A percentile compares a stretch with the other conserved stretches of the same genome.
These are phyloP conservation scores for Saguinus midas DNA, from an alignment of 2,113 vertebrate genomes.

Conservation along the genomic window DNA sequence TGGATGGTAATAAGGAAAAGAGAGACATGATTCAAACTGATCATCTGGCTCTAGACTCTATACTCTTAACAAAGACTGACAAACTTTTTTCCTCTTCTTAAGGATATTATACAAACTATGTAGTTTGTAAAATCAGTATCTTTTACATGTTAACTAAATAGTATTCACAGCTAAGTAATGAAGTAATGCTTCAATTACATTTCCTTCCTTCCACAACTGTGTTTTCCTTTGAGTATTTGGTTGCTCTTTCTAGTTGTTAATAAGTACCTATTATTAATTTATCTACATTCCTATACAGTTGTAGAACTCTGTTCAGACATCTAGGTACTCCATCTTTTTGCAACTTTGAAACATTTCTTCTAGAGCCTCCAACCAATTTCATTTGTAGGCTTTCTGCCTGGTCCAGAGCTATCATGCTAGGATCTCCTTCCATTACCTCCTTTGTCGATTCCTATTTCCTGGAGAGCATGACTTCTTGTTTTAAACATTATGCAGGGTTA, in stretches of 20 bases:
- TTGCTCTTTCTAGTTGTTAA: background rate
- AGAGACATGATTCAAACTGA: background rate
- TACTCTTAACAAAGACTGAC: background rate
- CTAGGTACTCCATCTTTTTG: background rate
- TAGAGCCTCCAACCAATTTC: background rate
- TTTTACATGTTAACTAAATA: background rate
- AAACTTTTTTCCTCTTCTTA: background rate
- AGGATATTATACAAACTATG: background rate
- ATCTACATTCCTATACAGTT: background rate
- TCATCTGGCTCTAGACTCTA: background rate
- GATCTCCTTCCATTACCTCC: background rate
- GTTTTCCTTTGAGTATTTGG: background rate
- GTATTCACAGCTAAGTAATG: slow-evolving; percentile 21
- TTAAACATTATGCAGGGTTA: background rate
- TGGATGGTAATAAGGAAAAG: background rate
- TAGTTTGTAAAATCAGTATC: background rate
- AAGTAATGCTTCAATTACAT: background rate
- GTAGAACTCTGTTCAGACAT: background rate
- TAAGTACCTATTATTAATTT: background rate
- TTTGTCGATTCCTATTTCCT: background rate
- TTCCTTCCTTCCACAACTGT: background rate
- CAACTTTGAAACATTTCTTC: background rate
- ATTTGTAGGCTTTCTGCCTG: background rate
- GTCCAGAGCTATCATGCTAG: background rate
- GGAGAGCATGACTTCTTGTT: background rate